Percentiles rank a stretch among this genome's conserved stretches.
phyloP scores from a whole-genome alignment of 2,888 invertebrate species.

The Onthophagus sagittarius region DNA sequence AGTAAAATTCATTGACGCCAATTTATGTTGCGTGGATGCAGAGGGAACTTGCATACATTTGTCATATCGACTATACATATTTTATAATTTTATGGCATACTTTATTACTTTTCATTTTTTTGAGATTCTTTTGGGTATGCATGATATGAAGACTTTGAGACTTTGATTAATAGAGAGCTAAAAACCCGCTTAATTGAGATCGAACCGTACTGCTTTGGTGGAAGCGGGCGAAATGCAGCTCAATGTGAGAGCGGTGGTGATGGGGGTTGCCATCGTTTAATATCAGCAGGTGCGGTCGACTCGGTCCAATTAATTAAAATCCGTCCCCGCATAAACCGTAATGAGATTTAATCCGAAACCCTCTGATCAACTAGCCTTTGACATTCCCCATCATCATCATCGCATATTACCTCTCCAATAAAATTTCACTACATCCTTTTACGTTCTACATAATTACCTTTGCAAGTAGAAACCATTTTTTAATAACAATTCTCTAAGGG shows the following conservation, averaged over 20 bases:
- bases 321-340: not conserved
- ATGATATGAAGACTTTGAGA: no score
- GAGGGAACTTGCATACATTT: not conserved
- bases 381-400: not conserved
- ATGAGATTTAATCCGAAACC: not conserved
- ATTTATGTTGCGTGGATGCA: constrained; percentile 14
- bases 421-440: not conserved
- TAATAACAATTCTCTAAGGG: not conserved
- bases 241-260: no score
- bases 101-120: no score
- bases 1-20: constrained; percentile 12
- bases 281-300: not conserved
- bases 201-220: not conserved
- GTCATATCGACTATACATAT: not conserved
- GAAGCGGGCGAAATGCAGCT: not conserved
- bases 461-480: not conserved
- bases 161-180: not conserved
- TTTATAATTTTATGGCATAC: no score
- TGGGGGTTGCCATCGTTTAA: not conserved
- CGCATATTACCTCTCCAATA: not conserved
- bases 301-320: not conserved
- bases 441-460: not conserved
- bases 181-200: not conserved
- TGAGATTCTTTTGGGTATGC: no score
- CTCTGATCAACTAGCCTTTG: not conserved